phyloP scores from a whole-genome alignment of 2,797 vertebrate genomes.

The Sebastes paucispinis region DNA sequence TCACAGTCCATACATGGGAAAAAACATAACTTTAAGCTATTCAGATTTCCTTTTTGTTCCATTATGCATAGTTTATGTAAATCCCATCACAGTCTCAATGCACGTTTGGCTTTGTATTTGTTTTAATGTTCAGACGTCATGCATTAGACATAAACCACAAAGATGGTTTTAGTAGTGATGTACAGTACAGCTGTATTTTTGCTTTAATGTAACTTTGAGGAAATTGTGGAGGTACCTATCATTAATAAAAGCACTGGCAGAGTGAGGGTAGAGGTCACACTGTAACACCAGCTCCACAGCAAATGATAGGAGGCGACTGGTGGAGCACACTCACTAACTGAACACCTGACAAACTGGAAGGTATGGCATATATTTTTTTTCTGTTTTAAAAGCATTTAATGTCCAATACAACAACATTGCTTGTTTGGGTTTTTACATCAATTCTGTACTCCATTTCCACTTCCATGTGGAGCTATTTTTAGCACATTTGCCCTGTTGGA shows the following conservation, averaged over 20 bases:
- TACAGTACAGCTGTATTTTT: not conserved
- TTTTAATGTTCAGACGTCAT: not conserved
- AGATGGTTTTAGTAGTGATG: not conserved
- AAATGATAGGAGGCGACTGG: not conserved
- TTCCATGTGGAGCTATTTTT: not conserved
- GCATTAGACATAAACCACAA: not conserved
- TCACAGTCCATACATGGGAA: not conserved
- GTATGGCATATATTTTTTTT: not conserved
- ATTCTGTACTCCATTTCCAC: not conserved
- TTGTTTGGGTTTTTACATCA: not conserved
- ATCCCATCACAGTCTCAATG: not conserved
- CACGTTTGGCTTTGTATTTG: not conserved
- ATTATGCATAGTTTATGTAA: not conserved
- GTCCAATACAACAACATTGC: not conserved
- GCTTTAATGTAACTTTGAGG: not conserved
- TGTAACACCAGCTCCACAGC: not conserved
- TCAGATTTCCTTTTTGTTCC: not conserved
- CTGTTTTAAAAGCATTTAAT: not conserved
- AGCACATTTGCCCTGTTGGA: not conserved
- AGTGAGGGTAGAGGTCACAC: not conserved
- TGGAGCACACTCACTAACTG: not conserved
- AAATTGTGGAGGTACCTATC: not conserved
- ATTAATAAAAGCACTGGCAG: constrained; percentile 3
- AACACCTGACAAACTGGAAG: not conserved
- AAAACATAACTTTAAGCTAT: not conserved